Percentiles rank a stretch among this genome's conserved stretches.
Conservation (phyloP, 2,797 vertebrate species). For the Lutjanus argentimaculatus region DNA sequence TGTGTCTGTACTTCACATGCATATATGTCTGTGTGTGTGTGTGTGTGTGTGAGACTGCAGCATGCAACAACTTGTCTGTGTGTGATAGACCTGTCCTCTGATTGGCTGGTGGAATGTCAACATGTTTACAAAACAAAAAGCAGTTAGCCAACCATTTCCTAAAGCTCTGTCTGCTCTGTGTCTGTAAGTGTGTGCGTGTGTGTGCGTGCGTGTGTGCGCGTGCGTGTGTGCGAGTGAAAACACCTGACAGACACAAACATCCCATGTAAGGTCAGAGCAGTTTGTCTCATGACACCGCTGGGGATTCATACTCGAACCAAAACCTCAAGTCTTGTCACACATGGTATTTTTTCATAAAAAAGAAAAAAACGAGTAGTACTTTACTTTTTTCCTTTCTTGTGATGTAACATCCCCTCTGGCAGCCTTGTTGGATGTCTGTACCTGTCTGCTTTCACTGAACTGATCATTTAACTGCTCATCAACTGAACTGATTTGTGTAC, state of each 20-base stretch:
- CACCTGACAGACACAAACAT: slow-evolving; percentile 69
- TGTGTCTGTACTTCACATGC: slow-evolving; percentile 5
- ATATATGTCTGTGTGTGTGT: slow-evolving; percentile 25
- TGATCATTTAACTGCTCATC: slow-evolving; percentile 6
- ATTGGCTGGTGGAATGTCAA: slow-evolving; percentile 63
- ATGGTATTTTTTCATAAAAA: too few species aligned
- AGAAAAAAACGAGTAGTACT: not conserved
- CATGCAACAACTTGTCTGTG: slow-evolving; percentile 63
- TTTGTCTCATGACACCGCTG: slow-evolving; percentile 64
- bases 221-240: slow-evolving; percentile 24
- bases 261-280: slow-evolving; percentile 38
- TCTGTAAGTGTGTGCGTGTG: slow-evolving; percentile 14
- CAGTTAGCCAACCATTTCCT: slow-evolving; percentile 57
- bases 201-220: slow-evolving; percentile 9
- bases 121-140: slow-evolving; percentile 78
- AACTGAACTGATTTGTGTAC: not conserved
- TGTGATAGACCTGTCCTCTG: slow-evolving; percentile 49
- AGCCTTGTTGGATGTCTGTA: slow-evolving; percentile 26
- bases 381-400: slow-evolving; percentile 18
- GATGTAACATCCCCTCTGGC: slow-evolving; percentile 20
- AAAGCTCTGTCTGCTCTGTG: slow-evolving; percentile 40
- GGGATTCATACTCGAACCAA: slow-evolving; percentile 51
- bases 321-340: slow-evolving; percentile 48
- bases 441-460: not conserved
- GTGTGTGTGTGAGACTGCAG: slow-evolving; percentile 16